These are phyloP conservation scores for Notodonta ziczac DNA, from an alignment of 2,888 invertebrate species.

Conservation along the genomic window DNA sequence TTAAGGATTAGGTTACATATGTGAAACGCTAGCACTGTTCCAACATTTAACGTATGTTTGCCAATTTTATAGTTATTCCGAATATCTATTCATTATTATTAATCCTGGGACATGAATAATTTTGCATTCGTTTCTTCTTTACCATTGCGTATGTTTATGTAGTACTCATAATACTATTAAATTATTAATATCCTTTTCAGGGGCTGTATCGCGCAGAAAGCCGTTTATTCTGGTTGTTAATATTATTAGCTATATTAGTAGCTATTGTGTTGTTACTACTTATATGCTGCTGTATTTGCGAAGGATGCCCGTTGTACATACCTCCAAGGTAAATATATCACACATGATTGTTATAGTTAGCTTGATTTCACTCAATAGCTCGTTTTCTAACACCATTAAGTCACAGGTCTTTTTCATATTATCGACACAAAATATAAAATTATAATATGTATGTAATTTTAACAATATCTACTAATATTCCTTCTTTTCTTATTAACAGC, in stretches of 20 bases:
- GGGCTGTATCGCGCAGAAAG: conserved; percentile 89
- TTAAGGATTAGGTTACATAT: no score
- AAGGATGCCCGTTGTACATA: conserved; percentile 93
- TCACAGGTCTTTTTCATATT: conserved; percentile 7
- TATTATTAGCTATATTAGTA: conserved; percentile 90
- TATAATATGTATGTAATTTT: conserved; percentile 11
- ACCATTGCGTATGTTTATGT: no score
- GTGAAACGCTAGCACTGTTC: no score
- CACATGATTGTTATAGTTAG: conserved; percentile 12
- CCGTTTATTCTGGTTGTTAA: conserved; percentile 90
- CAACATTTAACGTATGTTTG: no score
- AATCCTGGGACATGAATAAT: no score
- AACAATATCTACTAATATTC: conserved; percentile 46
- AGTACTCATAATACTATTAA: background rate
- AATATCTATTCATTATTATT: no score
- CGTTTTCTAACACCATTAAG: conserved; percentile 21
- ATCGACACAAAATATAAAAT: conserved; percentile 25
- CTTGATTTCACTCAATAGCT: conserved; percentile 31
- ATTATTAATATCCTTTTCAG: conserved; percentile 77
- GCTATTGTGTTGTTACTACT: conserved; percentile 88
- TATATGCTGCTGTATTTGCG: conserved; percentile 93
- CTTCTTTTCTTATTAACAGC: conserved; percentile 66
- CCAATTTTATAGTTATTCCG: no score
- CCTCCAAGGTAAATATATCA: conserved; percentile 85
- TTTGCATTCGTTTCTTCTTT: no score